These are phyloP conservation scores for Labeo rohita DNA, from an alignment of 2,113 vertebrate species.

Conservation along the genomic window DNA sequence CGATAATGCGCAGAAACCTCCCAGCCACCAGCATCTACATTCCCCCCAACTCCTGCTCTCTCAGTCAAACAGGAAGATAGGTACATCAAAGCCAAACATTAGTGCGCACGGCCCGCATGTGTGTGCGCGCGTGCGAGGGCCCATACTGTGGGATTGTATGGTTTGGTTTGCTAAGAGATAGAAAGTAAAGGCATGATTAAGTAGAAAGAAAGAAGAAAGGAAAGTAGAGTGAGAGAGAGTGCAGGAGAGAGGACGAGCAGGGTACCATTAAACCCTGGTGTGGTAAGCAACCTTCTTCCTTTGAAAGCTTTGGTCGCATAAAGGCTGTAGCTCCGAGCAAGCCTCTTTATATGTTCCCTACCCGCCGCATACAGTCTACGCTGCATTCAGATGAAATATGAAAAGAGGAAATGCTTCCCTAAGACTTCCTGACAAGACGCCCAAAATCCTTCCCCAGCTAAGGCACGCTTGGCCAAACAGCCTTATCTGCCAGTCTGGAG, in stretches of 20 bases:
- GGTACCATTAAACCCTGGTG: slow-evolving; percentile 40
- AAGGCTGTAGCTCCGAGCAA: slow-evolving; percentile 65
- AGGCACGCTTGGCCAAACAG: slow-evolving; percentile 67
- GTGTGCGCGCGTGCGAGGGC: not conserved
- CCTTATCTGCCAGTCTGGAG: slow-evolving; percentile 62
- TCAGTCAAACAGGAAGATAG: slow-evolving; percentile 48
- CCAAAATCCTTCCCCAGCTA: slow-evolving; percentile 63
- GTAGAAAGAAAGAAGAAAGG: slow-evolving; percentile 36
- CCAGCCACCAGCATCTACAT: slow-evolving; percentile 52
- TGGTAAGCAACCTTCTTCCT: slow-evolving; percentile 55
- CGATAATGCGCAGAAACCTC: slow-evolving; percentile 61
- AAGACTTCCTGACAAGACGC: slow-evolving; percentile 67
- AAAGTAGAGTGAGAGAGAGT: slow-evolving; percentile 23
- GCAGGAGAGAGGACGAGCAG: slow-evolving; percentile 27
- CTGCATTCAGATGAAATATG: slow-evolving; percentile 74
- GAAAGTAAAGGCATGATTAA: slow-evolving; percentile 36
- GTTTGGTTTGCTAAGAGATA: slow-evolving; percentile 34
- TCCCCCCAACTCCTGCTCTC: slow-evolving; percentile 23
- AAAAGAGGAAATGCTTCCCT: slow-evolving; percentile 71
- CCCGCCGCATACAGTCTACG: slow-evolving; percentile 68
- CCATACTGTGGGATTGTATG: slow-evolving; percentile 19
- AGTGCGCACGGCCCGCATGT: slow-evolving; percentile 6
- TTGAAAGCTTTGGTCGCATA: slow-evolving; percentile 67
- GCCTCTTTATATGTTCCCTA: slow-evolving; percentile 62
- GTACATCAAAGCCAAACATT: slow-evolving; percentile 53